Evolutionary conservation across 2,888 invertebrate genomes (phyloP).

Genomic region (Merodon equestris): DNA sequence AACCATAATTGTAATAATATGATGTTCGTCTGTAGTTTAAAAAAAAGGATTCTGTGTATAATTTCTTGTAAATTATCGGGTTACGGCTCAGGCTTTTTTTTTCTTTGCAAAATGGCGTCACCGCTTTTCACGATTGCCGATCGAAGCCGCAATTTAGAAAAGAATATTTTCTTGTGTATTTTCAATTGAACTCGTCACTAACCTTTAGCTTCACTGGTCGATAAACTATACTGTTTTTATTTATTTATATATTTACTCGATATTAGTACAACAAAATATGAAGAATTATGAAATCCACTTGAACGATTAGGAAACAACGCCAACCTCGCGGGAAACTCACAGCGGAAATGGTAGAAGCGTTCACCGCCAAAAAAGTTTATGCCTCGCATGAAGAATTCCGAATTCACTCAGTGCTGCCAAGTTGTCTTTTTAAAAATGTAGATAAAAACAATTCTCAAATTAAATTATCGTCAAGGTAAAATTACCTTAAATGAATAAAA

Average conservation of each 20-base stretch:
- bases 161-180: no score
- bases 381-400: conserved; percentile 24
- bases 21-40: conserved; percentile 28
- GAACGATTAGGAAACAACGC: conserved; percentile 50
- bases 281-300: conserved; percentile 18
- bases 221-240: conserved; percentile 50
- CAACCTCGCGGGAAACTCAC: conserved; percentile 60
- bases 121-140: conserved; percentile 18
- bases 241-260: conserved; percentile 13
- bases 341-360: conserved; percentile 62
- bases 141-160: conserved; percentile 2
- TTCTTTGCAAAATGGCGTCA: conserved; percentile 64
- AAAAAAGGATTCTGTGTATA: conserved; percentile 3
- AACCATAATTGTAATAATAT: conserved; percentile 80
- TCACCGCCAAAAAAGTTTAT: conserved; percentile 8
- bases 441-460: no score
- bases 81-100: neutral
- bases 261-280: conserved; percentile 34
- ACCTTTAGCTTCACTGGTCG: conserved; percentile 40
- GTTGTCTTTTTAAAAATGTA: no score
- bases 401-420: conserved; percentile 42
- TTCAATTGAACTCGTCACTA: no score
- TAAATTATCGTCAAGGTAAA: no score
- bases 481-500: no score
- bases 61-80: neutral